phyloP scores from a whole-genome alignment of 30 jellyfish, hydroid and myxozoan species.

The Sanderia malayensis region DNA sequence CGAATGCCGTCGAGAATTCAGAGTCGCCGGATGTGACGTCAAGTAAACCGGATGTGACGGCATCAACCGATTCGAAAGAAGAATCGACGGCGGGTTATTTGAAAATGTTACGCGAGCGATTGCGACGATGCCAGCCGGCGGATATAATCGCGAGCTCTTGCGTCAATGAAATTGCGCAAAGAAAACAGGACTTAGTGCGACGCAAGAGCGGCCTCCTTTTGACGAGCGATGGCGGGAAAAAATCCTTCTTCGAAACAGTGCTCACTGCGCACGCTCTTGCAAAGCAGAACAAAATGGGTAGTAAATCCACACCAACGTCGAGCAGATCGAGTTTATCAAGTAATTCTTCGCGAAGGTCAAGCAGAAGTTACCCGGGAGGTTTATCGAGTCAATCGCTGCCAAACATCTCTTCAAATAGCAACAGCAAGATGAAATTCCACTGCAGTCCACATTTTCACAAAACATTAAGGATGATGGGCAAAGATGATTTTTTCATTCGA shows the following conservation, averaged over 20 bases:
- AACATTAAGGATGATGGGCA: constrained; percentile 25
- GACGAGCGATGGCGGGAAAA: background rate
- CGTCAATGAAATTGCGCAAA: constrained; percentile 46
- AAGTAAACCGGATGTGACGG: background rate
- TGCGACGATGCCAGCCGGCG: constrained; percentile 65
- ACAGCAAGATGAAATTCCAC: constrained; percentile 25
- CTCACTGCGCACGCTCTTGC: constrained; percentile 60
- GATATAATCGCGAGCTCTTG: constrained; percentile 62
- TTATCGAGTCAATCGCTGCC: constrained; percentile 26
- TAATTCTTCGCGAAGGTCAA: too few relatives aligned
- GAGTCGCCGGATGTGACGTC: background rate
- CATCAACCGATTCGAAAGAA: background rate
- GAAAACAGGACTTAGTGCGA: constrained; percentile 41
- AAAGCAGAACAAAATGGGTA: constrained; percentile 22
- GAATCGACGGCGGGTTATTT: constrained; percentile 33
- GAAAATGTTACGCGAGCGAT: constrained; percentile 57
- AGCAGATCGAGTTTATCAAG: constrained; percentile 25
- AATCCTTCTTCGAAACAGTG: constrained; percentile 58
- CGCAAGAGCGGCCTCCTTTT: constrained; percentile 10
- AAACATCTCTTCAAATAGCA: constrained; percentile 7
- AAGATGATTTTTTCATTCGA: background rate
- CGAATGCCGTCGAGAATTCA: background rate
- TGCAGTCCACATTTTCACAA: constrained; percentile 61
- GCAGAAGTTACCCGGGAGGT: constrained; percentile 13
- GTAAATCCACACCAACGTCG: constrained; percentile 4